Evolutionary conservation across 2,888 invertebrate species (phyloP), one percentile per base, ranked within the genome.

Genomic region (Lypha dubia): DNA sequence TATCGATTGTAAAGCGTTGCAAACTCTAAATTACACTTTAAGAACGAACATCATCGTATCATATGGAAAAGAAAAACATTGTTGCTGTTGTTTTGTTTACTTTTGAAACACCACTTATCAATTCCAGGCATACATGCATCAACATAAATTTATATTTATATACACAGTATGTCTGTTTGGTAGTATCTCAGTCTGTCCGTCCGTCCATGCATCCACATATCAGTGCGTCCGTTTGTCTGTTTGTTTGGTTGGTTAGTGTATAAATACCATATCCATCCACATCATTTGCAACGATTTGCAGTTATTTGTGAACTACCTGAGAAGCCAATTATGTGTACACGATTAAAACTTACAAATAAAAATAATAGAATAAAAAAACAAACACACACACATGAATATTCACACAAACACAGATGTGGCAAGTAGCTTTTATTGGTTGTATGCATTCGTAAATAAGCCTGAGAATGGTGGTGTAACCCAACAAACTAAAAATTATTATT

Each of bases 231-330:
- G 35, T 41, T 1, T 11, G 24, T 83, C 13, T 67, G 58, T 68
- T 22, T 75, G 38, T 53, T 41, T 77, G 49, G 22, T 63, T 24
- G 22, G 28, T 63, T 24, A 32, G 15, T 65, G 65, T 38, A 76
- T 75, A 84, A 80, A 80, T 84, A 84, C 84, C 79, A 79, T 79
- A 80, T 80, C 80, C 84, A 80, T 80, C 60, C 71, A 84, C 79
- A 84, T 85, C 83, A 86, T 83, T 88, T 88, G 89, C 89, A 91
- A 75, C 75, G 83, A 90, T 90, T 91, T 90, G 90, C 90, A 89
- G 89, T 90, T 91, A 91, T 90, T 90, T 90, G 91, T 88, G 89
- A 90, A 91, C 91, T 90, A 91, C 90, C 89, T 91, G 90, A 90
- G 91, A 89, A 91, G 91, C 91, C 86, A 86, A 88, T 89, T 89